These are phyloP conservation scores for Drosophila sp. DNA, from an alignment of 1,140 invertebrate genomes.

Conservation along the genomic window DNA sequence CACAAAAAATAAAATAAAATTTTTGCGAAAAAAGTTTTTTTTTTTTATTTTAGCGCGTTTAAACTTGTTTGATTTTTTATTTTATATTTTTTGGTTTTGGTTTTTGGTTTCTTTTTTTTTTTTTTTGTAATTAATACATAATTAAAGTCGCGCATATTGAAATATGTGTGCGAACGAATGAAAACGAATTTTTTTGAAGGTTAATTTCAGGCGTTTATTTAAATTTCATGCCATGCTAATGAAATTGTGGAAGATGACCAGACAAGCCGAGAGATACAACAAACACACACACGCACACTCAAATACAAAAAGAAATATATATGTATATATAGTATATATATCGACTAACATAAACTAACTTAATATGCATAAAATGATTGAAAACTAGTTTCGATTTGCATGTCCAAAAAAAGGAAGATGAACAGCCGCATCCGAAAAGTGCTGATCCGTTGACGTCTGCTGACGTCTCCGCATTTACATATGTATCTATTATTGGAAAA, in stretches of 20 bases:
- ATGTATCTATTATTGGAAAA: constrained; percentile 4
- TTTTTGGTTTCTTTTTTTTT: constrained; percentile 45
- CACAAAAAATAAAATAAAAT: neutral
- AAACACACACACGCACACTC: constrained; percentile 29
- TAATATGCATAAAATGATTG: constrained; percentile 28
- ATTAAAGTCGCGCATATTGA: constrained; percentile 58
- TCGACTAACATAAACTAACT: constrained; percentile 6
- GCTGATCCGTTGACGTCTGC: constrained; percentile 8
- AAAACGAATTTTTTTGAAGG: constrained; percentile 52
- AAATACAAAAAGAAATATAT: neutral
- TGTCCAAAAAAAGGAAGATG: constrained; percentile 8
- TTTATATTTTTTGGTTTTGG: constrained; percentile 14
- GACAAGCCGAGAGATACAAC: constrained; percentile 16
- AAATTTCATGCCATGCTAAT: constrained; percentile 60
- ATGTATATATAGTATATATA: neutral
- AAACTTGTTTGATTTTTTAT: constrained; percentile 43
- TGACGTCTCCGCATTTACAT: constrained; percentile 45
- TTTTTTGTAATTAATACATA: constrained; percentile 57
- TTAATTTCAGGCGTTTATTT: constrained; percentile 56
- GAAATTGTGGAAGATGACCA: constrained; percentile 51
- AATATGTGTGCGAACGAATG: constrained; percentile 52
- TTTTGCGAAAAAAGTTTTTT: neutral
- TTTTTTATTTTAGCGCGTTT: constrained; percentile 41
- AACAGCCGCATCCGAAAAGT: constrained; percentile 3
- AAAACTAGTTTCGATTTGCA: constrained; percentile 47